Percentiles rank a stretch among this genome's conserved stretches.
Evolutionary conservation across 2,113 vertebrate species (phyloP).

Genomic region (Xenopus laevis): DNA sequence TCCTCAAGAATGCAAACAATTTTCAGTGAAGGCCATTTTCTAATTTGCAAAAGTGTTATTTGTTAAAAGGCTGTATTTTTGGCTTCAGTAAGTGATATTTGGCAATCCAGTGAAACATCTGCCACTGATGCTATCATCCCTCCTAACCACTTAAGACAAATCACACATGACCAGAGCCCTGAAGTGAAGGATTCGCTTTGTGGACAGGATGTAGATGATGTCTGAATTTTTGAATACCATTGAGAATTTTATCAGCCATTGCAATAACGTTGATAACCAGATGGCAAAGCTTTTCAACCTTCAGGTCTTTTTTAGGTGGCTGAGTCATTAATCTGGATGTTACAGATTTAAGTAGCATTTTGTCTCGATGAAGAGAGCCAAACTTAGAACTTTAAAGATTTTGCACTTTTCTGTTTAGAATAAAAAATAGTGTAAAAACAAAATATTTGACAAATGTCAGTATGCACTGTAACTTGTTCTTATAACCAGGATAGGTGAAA

Average conservation of each 20-base stretch:
- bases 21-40: background rate
- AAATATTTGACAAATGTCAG: too few relatives aligned
- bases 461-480: too few relatives aligned
- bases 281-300: slow-evolving; percentile 32
- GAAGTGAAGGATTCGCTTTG: slow-evolving; percentile 26
- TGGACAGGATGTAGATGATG: slow-evolving; percentile 20
- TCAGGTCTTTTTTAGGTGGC: slow-evolving; percentile 11
- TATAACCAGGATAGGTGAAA: too few relatives aligned
- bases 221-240: slow-evolving; percentile 29
- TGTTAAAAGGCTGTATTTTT: slow-evolving; percentile 13
- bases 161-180: slow-evolving; percentile 36
- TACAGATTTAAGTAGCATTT: too few relatives aligned
- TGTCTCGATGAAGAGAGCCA: too few relatives aligned
- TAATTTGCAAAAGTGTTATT: slow-evolving; percentile 27
- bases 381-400: too few relatives aligned
- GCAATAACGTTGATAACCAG: slow-evolving; percentile 10
- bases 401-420: too few relatives aligned
- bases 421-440: too few relatives aligned
- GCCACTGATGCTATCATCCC: slow-evolving; percentile 27
- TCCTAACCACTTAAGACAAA: slow-evolving; percentile 44
- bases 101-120: slow-evolving; percentile 32
- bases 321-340: slow-evolving; percentile 23
- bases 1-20: too few relatives aligned
- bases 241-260: slow-evolving; percentile 12
- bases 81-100: slow-evolving; percentile 19